These are phyloP conservation scores for Emydura subglobosa DNA, from an alignment of 2,113 vertebrate species.

Conservation along the genomic window DNA sequence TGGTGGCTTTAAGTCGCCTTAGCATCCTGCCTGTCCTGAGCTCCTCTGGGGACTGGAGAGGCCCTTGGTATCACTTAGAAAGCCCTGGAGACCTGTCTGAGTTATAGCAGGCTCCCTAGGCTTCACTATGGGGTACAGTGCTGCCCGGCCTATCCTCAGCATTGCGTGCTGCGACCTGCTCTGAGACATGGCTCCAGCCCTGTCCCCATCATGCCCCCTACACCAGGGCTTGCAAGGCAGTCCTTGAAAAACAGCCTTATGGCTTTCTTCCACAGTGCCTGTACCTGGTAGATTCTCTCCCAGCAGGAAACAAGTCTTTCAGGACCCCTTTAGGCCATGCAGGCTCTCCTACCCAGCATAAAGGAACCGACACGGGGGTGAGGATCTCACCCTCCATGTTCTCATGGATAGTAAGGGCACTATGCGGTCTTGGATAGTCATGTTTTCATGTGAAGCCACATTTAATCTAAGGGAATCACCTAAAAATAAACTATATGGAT, in stretches of 20 bases:
- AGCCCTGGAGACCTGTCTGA: not conserved
- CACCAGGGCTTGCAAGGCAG: not conserved
- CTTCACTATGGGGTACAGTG: not conserved
- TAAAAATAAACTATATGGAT: not conserved
- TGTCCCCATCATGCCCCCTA: not conserved
- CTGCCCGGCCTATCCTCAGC: not conserved
- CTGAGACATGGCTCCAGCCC: not conserved
- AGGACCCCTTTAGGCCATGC: not conserved
- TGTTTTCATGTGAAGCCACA: not conserved
- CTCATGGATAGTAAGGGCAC: not conserved
- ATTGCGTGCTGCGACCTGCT: not conserved
- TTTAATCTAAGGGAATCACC: not conserved
- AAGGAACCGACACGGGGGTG: not conserved
- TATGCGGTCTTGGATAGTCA: no score
- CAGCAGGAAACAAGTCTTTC: not conserved
- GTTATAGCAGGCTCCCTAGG: not conserved
- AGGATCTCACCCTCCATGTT: not conserved
- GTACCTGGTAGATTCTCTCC: not conserved
- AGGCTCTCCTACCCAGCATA: not conserved
- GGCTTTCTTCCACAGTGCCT: not conserved
- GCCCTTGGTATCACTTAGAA: not conserved
- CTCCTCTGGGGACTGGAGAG: not conserved
- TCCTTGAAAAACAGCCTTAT: not conserved
- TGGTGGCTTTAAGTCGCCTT: not conserved
- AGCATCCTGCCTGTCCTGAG: not conserved